Evolutionary conservation across 2,888 invertebrate species (phyloP), one percentile per base, ranked within the genome.

Genomic region (Spialia ferax): DNA sequence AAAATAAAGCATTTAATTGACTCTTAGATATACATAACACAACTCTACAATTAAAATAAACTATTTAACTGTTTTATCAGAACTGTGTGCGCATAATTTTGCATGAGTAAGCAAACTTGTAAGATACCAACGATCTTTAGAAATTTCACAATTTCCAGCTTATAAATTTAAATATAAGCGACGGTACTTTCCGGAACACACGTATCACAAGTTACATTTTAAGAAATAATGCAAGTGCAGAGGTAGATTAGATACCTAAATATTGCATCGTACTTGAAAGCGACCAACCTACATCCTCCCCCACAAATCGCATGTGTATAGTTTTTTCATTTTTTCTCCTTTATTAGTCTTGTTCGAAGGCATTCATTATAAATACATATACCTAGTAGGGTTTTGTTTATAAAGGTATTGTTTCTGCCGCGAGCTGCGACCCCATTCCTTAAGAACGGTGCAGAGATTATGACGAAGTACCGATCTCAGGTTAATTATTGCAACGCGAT

Each of bases 371-470:
- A 45, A 68, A n/a, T n/a, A n/a, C n/a, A n/a, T n/a, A n/a, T n/a
- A n/a, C n/a, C 63, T 60, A 61, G 68, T 61, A 54, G 57, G 71
- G 63, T 72, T 73, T 63, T 48, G 61, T 63, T 67, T 65, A 69
- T 73, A 69, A 73, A 73, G 69, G 76, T 74, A 78, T 83, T 83
- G 82, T 85, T 84, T 80, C 74, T 73, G 69, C 71, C 75, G 79
- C 81, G 87, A 85, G 69, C 71, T 76, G 79, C 81, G 87, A 85
- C 86, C 86, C 77, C 78, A 75, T 84, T 87, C 74, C 71, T 70
- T 66, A 26, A 65, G 77, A 78, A 42, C 15, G 42, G 79, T 79
- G 73, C 73, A 76, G 74, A 77, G 80, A 83, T 85, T 84, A 81
- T 80, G 72, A 75, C 52, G 74, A 69, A 74, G 74, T 77, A 78